phyloP scores from a whole-genome alignment of 2,113 vertebrate genomes.

The Pimephales promelas region DNA sequence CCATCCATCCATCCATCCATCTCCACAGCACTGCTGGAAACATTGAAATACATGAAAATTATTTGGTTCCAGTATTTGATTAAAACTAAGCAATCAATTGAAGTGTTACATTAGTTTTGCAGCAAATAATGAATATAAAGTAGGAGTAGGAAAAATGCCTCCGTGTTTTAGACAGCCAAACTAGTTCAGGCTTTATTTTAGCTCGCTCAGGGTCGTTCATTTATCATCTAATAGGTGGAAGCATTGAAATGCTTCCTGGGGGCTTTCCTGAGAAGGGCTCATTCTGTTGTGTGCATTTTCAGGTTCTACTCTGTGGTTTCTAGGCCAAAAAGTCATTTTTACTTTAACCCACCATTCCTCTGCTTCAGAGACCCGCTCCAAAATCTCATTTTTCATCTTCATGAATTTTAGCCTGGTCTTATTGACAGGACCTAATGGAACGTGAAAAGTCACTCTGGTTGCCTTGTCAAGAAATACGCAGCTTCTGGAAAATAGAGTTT shows the following conservation, averaged over 20 bases:
- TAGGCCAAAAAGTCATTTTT: constrained; percentile 35
- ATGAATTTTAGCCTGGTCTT: constrained; percentile 51
- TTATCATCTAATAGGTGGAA: constrained; percentile 38
- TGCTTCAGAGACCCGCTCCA: constrained; percentile 34
- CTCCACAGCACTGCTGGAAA: background rate
- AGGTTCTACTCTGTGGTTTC: constrained; percentile 14
- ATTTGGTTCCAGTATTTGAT: background rate
- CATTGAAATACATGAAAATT: background rate
- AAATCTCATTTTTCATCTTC: constrained; percentile 46
- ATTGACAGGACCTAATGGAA: constrained; percentile 60
- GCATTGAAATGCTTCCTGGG: constrained; percentile 9
- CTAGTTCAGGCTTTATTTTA: constrained; percentile 26
- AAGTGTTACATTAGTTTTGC: background rate
- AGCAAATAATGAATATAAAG: constrained; percentile 12
- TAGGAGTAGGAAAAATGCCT: background rate
- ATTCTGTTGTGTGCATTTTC: constrained; percentile 11
- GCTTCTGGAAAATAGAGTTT: constrained; percentile 55
- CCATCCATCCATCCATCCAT: no score
- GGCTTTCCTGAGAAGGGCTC: constrained; percentile 9
- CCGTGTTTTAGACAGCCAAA: background rate
- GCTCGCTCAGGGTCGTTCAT: background rate
- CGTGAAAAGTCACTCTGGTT: constrained; percentile 55
- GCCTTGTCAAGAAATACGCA: constrained; percentile 53
- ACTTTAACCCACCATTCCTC: constrained; percentile 37
- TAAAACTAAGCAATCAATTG: background rate